phyloP scores from a whole-genome alignment of 53 echinoderm and acorn worm species.

The Echinarachnius parma region DNA sequence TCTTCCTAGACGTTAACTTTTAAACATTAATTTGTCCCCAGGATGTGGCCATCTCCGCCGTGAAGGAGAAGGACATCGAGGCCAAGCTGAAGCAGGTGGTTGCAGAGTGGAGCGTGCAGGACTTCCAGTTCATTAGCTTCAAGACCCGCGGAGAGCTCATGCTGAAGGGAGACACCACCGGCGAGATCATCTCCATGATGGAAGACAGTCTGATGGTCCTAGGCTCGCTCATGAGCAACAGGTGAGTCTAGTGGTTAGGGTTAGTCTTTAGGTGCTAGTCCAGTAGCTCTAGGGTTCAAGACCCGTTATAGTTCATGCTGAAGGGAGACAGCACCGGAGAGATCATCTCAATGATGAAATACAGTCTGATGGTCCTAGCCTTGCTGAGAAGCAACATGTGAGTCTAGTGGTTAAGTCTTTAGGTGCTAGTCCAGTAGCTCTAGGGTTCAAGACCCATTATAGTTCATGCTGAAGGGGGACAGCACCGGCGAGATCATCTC shows the following conservation, averaged over 20 bases:
- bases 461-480: too few species aligned
- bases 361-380: conserved; percentile 97
- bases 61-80: conserved; percentile 98
- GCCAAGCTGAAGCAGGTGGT: conserved; percentile 96
- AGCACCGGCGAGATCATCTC: too few species aligned
- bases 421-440: too few species aligned
- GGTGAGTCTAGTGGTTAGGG: too few species aligned
- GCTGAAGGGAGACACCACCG: conserved; percentile 92
- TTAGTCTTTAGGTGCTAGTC: too few species aligned
- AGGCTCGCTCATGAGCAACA: conserved; percentile 98
- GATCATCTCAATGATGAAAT: conserved; percentile 96
- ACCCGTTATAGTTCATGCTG: conserved; percentile 84
- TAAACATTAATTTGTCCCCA: conserved; percentile 9
- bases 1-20: background rate
- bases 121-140: conserved; percentile 86
- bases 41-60: conserved; percentile 98
- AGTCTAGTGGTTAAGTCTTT: too few species aligned
- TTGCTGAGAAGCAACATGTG: conserved; percentile 99
- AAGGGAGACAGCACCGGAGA: conserved; percentile 95
- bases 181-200: conserved; percentile 95
- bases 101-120: conserved; percentile 92
- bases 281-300: too few species aligned
- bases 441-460: too few species aligned
- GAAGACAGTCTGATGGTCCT: conserved; percentile 99
- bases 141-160: conserved; percentile 92